Conservation (phyloP, 2,113 vertebrate species). For the Poecile atricapillus region DNA sequence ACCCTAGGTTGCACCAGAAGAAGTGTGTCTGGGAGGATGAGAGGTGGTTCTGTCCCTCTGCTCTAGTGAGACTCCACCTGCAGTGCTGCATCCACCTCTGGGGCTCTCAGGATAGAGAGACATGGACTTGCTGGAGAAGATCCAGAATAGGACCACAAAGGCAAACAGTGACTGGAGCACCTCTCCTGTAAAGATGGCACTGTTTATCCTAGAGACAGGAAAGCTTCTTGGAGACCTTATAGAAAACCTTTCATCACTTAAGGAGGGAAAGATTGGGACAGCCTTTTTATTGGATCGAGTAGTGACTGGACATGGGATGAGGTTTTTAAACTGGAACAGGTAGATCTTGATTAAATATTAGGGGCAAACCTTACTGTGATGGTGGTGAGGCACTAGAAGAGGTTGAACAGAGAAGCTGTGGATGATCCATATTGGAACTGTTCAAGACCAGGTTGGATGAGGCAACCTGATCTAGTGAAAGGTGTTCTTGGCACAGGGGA, state of each 20-base stretch:
- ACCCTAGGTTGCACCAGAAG: not conserved
- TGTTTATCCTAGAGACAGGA: not conserved
- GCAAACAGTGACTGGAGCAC: not conserved
- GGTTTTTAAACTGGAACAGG: not conserved
- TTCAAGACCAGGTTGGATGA: not conserved
- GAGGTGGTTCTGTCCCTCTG: not conserved
- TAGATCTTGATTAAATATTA: not conserved
- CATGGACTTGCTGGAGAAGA: not conserved
- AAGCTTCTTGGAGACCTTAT: accelerated
- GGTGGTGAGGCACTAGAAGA: not conserved
- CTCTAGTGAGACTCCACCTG: not conserved
- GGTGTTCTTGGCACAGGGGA: accelerated
- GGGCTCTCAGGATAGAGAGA: not conserved
- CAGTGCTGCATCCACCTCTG: not conserved
- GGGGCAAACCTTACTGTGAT: not conserved
- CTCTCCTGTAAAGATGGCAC: not conserved
- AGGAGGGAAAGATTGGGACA: not conserved
- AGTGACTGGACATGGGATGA: not conserved
- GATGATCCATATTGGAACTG: not conserved
- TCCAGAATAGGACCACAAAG: not conserved
- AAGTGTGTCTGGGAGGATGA: accelerated
- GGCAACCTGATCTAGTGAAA: not conserved
- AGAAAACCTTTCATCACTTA: not conserved
- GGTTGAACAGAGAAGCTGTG: not conserved
- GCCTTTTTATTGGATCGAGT: not conserved